Evolutionary conservation across 53 echinoderm and acorn worm species (phyloP).

Genomic region (Pentamera pediparva): DNA sequence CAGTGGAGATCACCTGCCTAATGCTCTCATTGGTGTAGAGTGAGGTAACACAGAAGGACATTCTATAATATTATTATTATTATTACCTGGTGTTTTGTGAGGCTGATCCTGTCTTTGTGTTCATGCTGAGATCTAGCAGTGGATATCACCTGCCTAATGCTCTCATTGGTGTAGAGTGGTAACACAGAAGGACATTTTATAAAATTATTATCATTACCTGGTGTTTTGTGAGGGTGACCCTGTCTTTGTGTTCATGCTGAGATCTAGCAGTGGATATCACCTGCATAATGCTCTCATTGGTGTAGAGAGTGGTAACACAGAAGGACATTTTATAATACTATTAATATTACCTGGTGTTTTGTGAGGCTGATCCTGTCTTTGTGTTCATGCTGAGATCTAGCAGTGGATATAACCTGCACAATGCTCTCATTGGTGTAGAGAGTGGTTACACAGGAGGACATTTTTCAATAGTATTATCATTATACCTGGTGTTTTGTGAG

Average conservation of each 20-base stretch:
- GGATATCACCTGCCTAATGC: slow-evolving; percentile 59
- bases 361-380: slow-evolving; percentile 63
- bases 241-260: slow-evolving; percentile 57
- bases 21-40: no score
- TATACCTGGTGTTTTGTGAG: slow-evolving; percentile 84
- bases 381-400: slow-evolving; percentile 58
- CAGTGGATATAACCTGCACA: slow-evolving; percentile 53
- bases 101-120: slow-evolving; percentile 55
- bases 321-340: no score
- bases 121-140: slow-evolving; percentile 60
- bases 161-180: slow-evolving; percentile 76
- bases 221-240: slow-evolving; percentile 60
- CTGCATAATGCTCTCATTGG: no score
- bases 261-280: no score
- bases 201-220: no score
- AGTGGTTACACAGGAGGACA: slow-evolving; percentile 76
- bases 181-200: slow-evolving; percentile 90
- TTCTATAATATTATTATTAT: no score
- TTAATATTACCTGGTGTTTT: slow-evolving; percentile 93
- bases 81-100: slow-evolving; percentile 88
- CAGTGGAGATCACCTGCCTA: no score
- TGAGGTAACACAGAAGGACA: no score
- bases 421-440: slow-evolving; percentile 80
- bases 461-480: no score
- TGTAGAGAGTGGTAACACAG: no score